phyloP scores from a whole-genome alignment of 2,888 invertebrate genomes.

The Trissolcus brochymenae region DNA sequence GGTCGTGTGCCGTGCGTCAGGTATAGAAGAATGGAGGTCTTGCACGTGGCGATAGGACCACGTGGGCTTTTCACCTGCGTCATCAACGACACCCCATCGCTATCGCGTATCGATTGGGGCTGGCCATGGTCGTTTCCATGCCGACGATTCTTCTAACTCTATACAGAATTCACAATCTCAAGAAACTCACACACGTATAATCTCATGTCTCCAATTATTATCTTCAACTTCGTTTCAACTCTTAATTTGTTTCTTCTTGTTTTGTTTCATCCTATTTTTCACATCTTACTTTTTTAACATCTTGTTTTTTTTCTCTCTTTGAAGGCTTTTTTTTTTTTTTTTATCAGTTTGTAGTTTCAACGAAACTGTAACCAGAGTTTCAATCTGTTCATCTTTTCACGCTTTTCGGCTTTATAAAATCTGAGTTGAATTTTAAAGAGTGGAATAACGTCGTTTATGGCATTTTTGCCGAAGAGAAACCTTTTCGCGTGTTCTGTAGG shows the following conservation, averaged over 20 bases:
- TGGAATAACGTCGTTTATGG: no score
- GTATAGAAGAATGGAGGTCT: conserved; percentile 63
- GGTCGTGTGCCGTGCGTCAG: conserved; percentile 50
- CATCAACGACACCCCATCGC: conserved; percentile 71
- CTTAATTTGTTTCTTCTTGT: background rate
- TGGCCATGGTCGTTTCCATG: conserved; percentile 76
- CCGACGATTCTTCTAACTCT: conserved; percentile 75
- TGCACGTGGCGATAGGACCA: conserved; percentile 76
- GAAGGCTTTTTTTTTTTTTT: no score
- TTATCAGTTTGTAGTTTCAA: no score
- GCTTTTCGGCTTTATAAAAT: no score
- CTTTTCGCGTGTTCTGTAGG: conserved; percentile 27
- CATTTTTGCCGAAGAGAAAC: conserved; percentile 11
- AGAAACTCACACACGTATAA: conserved; percentile 21
- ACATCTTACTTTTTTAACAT: no score
- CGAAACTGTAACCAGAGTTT: no score
- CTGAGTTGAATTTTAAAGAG: no score
- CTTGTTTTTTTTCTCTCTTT: no score
- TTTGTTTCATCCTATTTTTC: background rate
- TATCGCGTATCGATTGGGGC: conserved; percentile 74
- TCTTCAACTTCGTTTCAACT: background rate
- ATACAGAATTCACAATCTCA: conserved; percentile 60
- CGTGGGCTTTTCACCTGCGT: conserved; percentile 74
- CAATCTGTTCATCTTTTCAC: no score
- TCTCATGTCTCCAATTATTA: conserved; percentile 4